phyloP scores from a whole-genome alignment of 2,888 invertebrate species.

The Megastigmus dorsalis region DNA sequence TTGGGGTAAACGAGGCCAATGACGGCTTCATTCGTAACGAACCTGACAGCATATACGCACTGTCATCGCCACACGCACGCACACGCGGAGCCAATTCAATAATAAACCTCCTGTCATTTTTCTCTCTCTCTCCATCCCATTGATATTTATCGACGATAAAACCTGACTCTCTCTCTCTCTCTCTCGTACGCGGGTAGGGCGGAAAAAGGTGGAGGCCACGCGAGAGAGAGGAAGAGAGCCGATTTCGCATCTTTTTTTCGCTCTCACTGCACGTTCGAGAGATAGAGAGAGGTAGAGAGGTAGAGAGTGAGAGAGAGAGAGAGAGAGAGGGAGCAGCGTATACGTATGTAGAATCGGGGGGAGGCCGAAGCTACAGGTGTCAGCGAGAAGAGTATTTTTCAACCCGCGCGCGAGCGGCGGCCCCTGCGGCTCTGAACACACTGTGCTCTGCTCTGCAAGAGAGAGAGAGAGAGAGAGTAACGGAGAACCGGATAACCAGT shows the following conservation, averaged over 20 bases:
- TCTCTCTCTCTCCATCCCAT: conserved; percentile 14
- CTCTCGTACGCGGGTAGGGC: too few species aligned
- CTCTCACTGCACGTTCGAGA: too few species aligned
- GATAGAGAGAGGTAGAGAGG: conserved; percentile 19
- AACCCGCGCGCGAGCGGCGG: conserved; percentile 62
- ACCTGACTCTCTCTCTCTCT: background rate
- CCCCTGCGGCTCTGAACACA: conserved; percentile 60
- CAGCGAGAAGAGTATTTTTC: conserved; percentile 74
- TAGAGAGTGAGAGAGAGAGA: conserved; percentile 38
- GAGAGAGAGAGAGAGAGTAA: conserved; percentile 60
- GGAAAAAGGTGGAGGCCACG: too few species aligned
- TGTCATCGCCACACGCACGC: conserved; percentile 2
- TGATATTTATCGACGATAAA: conserved; percentile 51
- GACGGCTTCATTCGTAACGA: background rate
- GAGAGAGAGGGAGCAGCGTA: conserved; percentile 53
- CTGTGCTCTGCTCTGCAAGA: conserved; percentile 57
- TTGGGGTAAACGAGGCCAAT: too few species aligned
- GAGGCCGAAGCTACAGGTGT: conserved; percentile 73
- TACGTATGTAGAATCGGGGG: conserved; percentile 69
- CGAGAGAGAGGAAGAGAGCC: too few species aligned
- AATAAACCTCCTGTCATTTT: conserved; percentile 12
- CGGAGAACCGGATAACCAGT: conserved; percentile 55
- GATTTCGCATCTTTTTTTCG: too few species aligned
- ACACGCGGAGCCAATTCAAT: too few species aligned
- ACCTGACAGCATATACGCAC: background rate